Conservation (phyloP, 2,113 vertebrate species). For the Sus scrofa region T2T-Sscrofa CM000818.6:52074001-52074500, state of each 20-base stretch:
- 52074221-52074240: neutral
- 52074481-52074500: neutral
- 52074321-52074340: neutral
- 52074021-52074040: too few relatives aligned
- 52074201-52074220: neutral
- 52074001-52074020: too few relatives aligned
- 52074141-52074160: too few relatives aligned
- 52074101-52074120: too few relatives aligned
- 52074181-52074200: too few relatives aligned
- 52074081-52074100: too few relatives aligned
- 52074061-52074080: too few relatives aligned
- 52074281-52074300: neutral
- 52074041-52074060: too few relatives aligned
- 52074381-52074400: neutral
- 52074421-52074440: neutral
- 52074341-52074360: neutral
- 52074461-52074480: neutral
- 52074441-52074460: neutral
- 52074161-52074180: too few relatives aligned
- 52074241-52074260: neutral
- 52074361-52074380: neutral
- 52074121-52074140: too few relatives aligned
- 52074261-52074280: neutral
- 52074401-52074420: neutral
- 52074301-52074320: neutral